Evolutionary conservation across 2,888 invertebrate species (phyloP).

Genomic region (Pimpla rufipes): DNA sequence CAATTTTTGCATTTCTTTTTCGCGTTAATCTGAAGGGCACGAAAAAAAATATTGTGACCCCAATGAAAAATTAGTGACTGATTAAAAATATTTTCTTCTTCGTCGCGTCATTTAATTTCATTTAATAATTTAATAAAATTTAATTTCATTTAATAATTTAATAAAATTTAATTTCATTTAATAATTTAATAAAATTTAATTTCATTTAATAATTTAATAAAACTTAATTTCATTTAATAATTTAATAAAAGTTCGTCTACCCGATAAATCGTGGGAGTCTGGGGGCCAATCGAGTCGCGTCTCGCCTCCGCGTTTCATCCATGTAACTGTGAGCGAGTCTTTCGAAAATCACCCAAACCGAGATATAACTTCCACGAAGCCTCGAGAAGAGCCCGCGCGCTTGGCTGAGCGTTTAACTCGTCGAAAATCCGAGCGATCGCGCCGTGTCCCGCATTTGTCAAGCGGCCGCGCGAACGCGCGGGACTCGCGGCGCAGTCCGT

Average conservation of each 20-base stretch:
- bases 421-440: constrained; percentile 74
- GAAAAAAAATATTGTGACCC: no score
- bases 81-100: no score
- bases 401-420: constrained; percentile 60
- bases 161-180: no score
- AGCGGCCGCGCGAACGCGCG: constrained; percentile 53
- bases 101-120: no score
- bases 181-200: no score
- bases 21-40: no score
- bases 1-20: no score
- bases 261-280: constrained; percentile 15
- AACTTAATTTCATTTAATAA: background rate
- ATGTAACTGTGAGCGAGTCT: background rate
- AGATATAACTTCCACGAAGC: constrained; percentile 55
- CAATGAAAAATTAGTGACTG: no score
- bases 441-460: constrained; percentile 79
- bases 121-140: no score
- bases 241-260: background rate
- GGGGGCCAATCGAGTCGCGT: background rate
- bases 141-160: no score
- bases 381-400: constrained; percentile 27
- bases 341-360: constrained; percentile 37
- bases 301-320: constrained; percentile 4
- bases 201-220: no score
- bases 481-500: constrained; percentile 25